phyloP scores from a whole-genome alignment of 2,797 vertebrate genomes.

The Vespertilio murinus region DNA sequence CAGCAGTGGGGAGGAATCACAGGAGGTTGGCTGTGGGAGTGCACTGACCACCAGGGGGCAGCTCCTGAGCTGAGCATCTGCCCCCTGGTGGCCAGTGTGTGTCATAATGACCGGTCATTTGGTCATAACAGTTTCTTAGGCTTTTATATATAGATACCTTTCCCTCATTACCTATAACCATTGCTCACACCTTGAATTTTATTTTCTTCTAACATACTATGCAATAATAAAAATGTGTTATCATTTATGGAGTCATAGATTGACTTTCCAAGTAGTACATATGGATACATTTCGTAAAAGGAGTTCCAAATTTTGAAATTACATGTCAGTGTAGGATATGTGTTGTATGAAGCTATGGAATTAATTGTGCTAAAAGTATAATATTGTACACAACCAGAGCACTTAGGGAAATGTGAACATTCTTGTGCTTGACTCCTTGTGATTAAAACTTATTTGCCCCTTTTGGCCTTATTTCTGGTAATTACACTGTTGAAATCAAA shows the following conservation, averaged over 20 bases:
- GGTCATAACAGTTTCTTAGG: too few species aligned
- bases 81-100: too few species aligned
- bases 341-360: not conserved
- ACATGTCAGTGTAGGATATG: not conserved
- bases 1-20: too few species aligned
- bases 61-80: too few species aligned
- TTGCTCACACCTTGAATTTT: not conserved
- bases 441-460: not conserved
- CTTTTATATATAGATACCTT: not conserved
- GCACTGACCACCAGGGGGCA: too few species aligned
- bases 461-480: constrained; percentile 20
- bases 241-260: not conserved
- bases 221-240: not conserved
- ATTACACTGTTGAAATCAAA: not conserved
- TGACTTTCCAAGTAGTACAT: not conserved
- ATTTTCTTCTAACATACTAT: not conserved
- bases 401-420: not conserved
- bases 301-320: not conserved
- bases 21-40: too few species aligned
- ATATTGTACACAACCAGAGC: not conserved
- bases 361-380: not conserved
- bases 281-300: not conserved
- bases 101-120: too few species aligned
- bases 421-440: not conserved
- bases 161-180: not conserved